Evolutionary conservation across 2,797 vertebrate genomes (phyloP).

Genomic region (Gallinago stenura): DNA sequence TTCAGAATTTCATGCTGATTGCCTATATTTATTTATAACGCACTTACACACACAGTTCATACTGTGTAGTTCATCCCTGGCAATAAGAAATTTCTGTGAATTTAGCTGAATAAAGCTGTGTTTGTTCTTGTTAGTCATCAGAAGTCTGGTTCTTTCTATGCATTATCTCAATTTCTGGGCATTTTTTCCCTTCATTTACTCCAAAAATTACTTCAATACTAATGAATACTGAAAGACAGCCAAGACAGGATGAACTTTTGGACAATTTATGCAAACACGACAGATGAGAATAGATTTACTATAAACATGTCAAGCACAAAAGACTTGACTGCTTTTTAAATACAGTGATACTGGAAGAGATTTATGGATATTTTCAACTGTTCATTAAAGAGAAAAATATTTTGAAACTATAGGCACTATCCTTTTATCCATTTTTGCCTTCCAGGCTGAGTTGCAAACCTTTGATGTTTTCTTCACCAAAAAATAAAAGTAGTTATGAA

Average conservation of each 20-base stretch:
- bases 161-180: slow-evolving; percentile 53
- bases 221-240: slow-evolving; percentile 69
- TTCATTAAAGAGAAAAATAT: slow-evolving; percentile 72
- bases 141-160: slow-evolving; percentile 9
- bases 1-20: background rate
- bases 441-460: slow-evolving; percentile 56
- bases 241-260: slow-evolving; percentile 63
- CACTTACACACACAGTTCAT: background rate
- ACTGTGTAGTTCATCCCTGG: background rate
- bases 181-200: slow-evolving; percentile 52
- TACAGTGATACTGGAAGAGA: slow-evolving; percentile 51
- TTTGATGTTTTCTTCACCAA: slow-evolving; percentile 66
- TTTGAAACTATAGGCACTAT: slow-evolving; percentile 64
- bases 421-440: slow-evolving; percentile 59
- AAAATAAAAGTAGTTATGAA: slow-evolving; percentile 61
- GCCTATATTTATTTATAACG: background rate
- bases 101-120: slow-evolving; percentile 35
- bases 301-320: slow-evolving; percentile 66
- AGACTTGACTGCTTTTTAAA: slow-evolving; percentile 67
- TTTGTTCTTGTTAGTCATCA: slow-evolving; percentile 40
- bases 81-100: slow-evolving; percentile 28
- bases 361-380: slow-evolving; percentile 70
- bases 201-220: slow-evolving; percentile 45
- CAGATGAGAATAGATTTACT: slow-evolving; percentile 72
- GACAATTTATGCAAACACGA: slow-evolving; percentile 68